Base-by-base conservation (phyloP, 2,797 vertebrate genomes). In the Remorina albescens region DNA sequence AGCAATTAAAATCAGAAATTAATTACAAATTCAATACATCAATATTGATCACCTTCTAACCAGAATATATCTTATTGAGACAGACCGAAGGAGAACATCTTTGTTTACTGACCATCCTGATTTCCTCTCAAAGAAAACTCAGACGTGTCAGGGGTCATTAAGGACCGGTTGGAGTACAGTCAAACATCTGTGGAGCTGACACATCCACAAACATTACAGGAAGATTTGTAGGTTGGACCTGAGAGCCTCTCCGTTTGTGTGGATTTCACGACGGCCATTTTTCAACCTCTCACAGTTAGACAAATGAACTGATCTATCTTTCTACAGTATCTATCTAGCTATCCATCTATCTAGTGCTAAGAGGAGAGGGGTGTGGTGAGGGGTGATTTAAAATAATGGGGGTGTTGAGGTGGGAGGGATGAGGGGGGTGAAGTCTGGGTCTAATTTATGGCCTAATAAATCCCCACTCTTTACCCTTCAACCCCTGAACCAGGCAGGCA, bases 371-470 rank as follows among this genome's bases (percentile, higher is more conserved):
- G 16, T 21, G 23, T 64, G 39, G 25, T 18, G 30, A 36, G 42
- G 32, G 67, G 71, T 42, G 34, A 59, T 56, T 86, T 63, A 61
- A 67, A 74, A 78, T 71, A 67, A 76, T 61, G 72, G 59, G 12
- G 54, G 28, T 41, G 23, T 53, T 57, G 65, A 30, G 32, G 69
- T 50, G 65, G 64, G 62, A 57, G 56, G 26, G 34, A 56, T 37
- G 32, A 56, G 57, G 58, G 71, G 67, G 44, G 47, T 11, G 66
- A 71, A 21, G 89, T 90, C 91, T 92, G 88, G 84, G 67, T 92
- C 77, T 92, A 91, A 94, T 94, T 95, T 94, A 94, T 82, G 86
- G 83, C 78, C 91, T 83, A 93, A 94, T 94, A 95, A 95, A 94
- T 94, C 91, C 88, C 85, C 69, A 80, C 90, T 94, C 91, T 93